Evolutionary conservation across 2,888 invertebrate genomes (phyloP).

Genomic region (Plebejus anna): DNA sequence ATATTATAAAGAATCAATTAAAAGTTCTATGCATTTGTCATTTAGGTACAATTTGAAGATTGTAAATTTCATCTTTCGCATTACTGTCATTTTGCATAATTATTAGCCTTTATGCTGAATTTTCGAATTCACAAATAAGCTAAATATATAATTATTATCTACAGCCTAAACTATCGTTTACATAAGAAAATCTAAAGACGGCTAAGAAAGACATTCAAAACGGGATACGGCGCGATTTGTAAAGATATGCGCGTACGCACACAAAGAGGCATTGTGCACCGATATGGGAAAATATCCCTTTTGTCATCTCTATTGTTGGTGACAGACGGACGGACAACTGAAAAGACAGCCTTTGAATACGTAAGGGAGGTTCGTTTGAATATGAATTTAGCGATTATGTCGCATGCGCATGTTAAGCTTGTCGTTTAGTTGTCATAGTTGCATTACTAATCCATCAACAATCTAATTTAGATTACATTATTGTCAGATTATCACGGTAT

Average conservation of each 20-base stretch:
- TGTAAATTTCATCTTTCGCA: no score
- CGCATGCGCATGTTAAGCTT: slow-evolving; percentile 35
- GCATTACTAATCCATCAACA: slow-evolving; percentile 33
- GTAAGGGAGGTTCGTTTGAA: slow-evolving; percentile 51
- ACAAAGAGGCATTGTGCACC: slow-evolving; percentile 70
- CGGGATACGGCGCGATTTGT: slow-evolving; percentile 52
- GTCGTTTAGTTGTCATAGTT: slow-evolving; percentile 43
- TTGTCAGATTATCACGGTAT: neutral
- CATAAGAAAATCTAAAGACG: slow-evolving; percentile 41
- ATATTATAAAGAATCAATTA: no score
- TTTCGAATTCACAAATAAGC: neutral
- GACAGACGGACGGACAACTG: slow-evolving; percentile 75
- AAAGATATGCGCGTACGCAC: slow-evolving; percentile 47
- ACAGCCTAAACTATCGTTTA: slow-evolving; percentile 31
- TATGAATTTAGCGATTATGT: slow-evolving; percentile 51
- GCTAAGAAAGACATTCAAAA: slow-evolving; percentile 49
- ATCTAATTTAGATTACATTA: slow-evolving; percentile 14
- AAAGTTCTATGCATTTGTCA: neutral
- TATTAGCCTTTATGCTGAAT: neutral
- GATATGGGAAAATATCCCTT: slow-evolving; percentile 75
- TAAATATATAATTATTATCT: slow-evolving; percentile 15
- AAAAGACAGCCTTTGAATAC: slow-evolving; percentile 74
- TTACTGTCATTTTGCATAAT: neutral
- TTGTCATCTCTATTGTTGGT: slow-evolving; percentile 71
- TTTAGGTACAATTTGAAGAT: neutral